Evolutionary conservation across 2,797 vertebrate species (phyloP).

Genomic region (Manis crassicaudata): DNA sequence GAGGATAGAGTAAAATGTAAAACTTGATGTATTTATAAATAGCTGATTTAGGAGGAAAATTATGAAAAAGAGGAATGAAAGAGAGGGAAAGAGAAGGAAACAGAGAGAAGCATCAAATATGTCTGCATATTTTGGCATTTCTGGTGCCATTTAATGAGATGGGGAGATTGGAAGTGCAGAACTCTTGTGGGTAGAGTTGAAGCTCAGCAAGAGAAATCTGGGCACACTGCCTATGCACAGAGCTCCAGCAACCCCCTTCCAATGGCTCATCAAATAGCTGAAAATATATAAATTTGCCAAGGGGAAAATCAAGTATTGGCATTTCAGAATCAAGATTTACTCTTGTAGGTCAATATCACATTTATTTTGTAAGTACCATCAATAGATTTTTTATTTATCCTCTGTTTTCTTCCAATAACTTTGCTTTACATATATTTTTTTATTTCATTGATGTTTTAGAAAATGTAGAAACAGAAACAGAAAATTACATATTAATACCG

Average conservation of each 20-base stretch:
- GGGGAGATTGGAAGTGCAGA: background rate
- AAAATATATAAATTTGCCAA: background rate
- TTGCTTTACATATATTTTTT: background rate
- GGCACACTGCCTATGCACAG: background rate
- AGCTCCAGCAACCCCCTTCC: background rate
- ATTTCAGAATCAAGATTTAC: background rate
- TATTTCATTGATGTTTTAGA: background rate
- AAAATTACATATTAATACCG: background rate
- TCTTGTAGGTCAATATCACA: too few relatives aligned
- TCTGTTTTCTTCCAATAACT: background rate
- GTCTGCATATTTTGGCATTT: too few relatives aligned
- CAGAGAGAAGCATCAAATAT: too few relatives aligned
- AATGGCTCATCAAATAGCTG: background rate
- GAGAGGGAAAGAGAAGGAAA: too few relatives aligned
- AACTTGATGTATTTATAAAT: background rate
- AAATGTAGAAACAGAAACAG: background rate
- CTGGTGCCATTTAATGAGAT: background rate
- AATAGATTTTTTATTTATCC: background rate
- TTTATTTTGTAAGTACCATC: background rate
- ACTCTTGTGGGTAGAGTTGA: background rate
- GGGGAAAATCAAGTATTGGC: background rate
- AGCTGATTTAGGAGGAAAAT: background rate
- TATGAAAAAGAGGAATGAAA: background rate
- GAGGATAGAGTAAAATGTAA: background rate
- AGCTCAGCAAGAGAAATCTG: rapidly evolving